Percentiles rank a stretch among this genome's conserved stretches.
Conservation (phyloP, 2,888 invertebrate species). For the Campaea margaritaria region DNA sequence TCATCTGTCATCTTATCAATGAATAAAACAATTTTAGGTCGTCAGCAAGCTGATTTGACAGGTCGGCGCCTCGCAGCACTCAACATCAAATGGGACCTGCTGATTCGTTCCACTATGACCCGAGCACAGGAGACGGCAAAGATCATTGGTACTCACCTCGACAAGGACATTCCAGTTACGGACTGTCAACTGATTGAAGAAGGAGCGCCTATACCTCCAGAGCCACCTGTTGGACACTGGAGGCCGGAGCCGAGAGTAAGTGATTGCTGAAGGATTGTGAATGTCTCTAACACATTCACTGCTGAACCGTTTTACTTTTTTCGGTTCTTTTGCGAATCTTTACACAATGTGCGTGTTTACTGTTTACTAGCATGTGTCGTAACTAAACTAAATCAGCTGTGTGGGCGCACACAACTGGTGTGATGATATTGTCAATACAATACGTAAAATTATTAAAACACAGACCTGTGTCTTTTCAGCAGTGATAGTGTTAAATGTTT, state of each 20-base stretch:
- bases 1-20: neutral
- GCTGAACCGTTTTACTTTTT: too few relatives aligned
- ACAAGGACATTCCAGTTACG: slow-evolving; percentile 82
- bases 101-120: slow-evolving; percentile 96
- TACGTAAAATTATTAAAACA: too few relatives aligned
- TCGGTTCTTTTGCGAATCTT: too few relatives aligned
- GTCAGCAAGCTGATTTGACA: slow-evolving; percentile 93
- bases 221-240: slow-evolving; percentile 96
- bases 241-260: slow-evolving; percentile 88
- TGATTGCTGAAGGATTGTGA: slow-evolving; percentile 10
- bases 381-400: too few relatives aligned
- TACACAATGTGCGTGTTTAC: too few relatives aligned
- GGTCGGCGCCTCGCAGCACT: slow-evolving; percentile 92
- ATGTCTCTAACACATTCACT: too few relatives aligned
- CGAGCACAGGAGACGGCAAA: slow-evolving; percentile 96
- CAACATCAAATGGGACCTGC: slow-evolving; percentile 90
- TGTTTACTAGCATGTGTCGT: too few relatives aligned
- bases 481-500: too few relatives aligned
- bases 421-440: too few relatives aligned
- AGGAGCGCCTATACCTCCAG: slow-evolving; percentile 97
- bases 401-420: too few relatives aligned
- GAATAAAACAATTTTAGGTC: slow-evolving; percentile 81
- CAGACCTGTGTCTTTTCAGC: too few relatives aligned
- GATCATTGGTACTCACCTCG: slow-evolving; percentile 90
- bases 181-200: slow-evolving; percentile 93